A percentile compares a stretch with the other conserved stretches of the same genome.
phyloP scores from a whole-genome alignment of 2,113 vertebrate species.

The Pongo abelii region DNA sequence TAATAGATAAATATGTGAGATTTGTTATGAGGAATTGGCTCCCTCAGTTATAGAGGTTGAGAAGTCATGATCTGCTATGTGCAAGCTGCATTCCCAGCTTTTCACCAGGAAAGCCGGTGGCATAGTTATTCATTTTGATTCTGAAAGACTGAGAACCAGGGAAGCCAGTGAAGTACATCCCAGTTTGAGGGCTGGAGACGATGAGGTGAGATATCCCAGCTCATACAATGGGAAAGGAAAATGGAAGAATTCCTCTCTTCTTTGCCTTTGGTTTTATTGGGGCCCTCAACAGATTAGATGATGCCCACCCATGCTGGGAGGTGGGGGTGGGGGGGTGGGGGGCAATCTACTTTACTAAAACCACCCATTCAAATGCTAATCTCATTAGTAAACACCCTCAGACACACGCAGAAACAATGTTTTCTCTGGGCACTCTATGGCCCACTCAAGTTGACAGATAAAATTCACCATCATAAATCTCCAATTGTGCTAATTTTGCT shows the following conservation, averaged over 20 bases:
- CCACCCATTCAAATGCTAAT: background rate
- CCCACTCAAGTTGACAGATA: background rate
- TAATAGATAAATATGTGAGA: background rate
- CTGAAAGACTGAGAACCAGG: background rate
- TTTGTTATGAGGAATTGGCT: background rate
- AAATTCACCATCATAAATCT: background rate
- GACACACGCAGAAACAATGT: background rate
- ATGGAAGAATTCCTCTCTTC: background rate
- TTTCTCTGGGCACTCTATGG: background rate
- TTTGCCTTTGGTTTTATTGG: background rate
- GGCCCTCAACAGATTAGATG: background rate
- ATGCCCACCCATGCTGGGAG: background rate
- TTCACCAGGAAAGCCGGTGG: background rate
- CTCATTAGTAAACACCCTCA: background rate
- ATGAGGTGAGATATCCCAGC: background rate
- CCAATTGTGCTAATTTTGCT: conserved; percentile 1
- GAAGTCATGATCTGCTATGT: background rate
- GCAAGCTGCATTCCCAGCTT: background rate
- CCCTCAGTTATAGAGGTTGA: background rate
- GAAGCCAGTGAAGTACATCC: background rate
- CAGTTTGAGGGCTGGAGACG: background rate
- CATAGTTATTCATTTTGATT: background rate
- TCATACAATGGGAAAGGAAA: background rate
- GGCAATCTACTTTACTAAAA: background rate
- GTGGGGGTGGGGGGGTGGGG: accelerated